Percentiles rank a stretch among this genome's conserved stretches.
Evolutionary conservation across 2,113 vertebrate species (phyloP).

Genomic region (Epinephelus lanceolatus): DNA sequence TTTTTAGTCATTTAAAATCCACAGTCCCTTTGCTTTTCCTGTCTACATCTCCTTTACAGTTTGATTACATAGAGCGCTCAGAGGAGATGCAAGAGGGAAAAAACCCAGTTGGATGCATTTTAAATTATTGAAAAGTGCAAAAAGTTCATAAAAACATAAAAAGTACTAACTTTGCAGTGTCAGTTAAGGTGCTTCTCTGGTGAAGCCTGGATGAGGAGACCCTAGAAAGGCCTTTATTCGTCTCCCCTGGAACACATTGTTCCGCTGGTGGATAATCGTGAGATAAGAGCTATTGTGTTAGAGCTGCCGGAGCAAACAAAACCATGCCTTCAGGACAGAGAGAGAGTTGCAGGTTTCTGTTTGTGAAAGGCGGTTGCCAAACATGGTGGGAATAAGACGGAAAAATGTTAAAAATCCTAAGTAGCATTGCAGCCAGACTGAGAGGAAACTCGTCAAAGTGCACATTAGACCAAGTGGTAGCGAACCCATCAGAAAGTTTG

Average conservation of each 20-base stretch:
- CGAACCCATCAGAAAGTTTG: too few species aligned
- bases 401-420: too few species aligned
- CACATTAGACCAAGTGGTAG: too few species aligned
- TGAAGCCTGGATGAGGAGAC: background rate
- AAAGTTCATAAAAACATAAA: slow-evolving; percentile 6
- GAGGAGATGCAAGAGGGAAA: background rate
- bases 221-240: slow-evolving; percentile 12
- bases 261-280: slow-evolving; percentile 29
- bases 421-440: too few species aligned
- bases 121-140: background rate
- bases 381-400: too few species aligned
- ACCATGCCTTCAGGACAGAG: slow-evolving; percentile 2
- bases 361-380: too few species aligned
- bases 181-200: background rate
- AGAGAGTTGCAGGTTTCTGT: too few species aligned
- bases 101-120: background rate
- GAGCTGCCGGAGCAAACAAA: slow-evolving; percentile 45
- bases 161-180: slow-evolving; percentile 1
- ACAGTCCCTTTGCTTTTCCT: background rate
- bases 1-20: background rate
- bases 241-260: slow-evolving; percentile 9
- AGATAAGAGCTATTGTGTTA: slow-evolving; percentile 32
- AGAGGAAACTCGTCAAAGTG: too few species aligned
- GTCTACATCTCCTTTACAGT: background rate
- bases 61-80: too few species aligned